Percentiles rank a stretch among this genome's conserved stretches.
Conservation (phyloP, 2,888 invertebrate genomes). For the Meandrusa payeni region DNA sequence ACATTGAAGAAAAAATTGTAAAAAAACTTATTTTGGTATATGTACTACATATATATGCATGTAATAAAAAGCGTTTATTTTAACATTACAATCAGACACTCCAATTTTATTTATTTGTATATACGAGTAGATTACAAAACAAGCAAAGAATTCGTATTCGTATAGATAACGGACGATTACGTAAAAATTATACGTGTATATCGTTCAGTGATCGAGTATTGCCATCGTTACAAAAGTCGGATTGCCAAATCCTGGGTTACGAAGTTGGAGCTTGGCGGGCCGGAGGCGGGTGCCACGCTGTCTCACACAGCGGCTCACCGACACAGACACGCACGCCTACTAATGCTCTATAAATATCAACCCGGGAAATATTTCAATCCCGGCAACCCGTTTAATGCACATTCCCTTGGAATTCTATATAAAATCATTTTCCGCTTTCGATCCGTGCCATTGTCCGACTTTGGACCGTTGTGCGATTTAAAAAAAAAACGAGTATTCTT, state of each 20-base stretch:
- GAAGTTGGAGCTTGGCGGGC: constrained; percentile 60
- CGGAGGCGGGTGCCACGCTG: constrained; percentile 76
- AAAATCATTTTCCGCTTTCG: constrained; percentile 52
- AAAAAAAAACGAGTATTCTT: too few relatives aligned
- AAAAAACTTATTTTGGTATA: too few relatives aligned
- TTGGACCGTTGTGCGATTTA: constrained; percentile 39
- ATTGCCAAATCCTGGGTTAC: constrained; percentile 67
- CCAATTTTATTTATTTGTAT: too few relatives aligned
- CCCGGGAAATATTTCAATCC: constrained; percentile 77
- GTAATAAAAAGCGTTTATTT: too few relatives aligned
- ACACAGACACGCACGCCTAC: constrained; percentile 71
- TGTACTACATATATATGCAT: too few relatives aligned
- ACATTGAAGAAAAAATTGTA: too few relatives aligned
- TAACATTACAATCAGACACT: too few relatives aligned
- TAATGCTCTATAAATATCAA: constrained; percentile 73
- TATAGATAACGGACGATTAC: constrained; percentile 28
- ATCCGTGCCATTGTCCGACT: constrained; percentile 55
- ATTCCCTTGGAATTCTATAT: constrained; percentile 63
- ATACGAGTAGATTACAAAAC: constrained; percentile 17
- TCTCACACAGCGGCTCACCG: constrained; percentile 70
- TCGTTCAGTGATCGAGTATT: constrained; percentile 36
- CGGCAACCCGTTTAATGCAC: constrained; percentile 74
- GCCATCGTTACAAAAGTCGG: constrained; percentile 43
- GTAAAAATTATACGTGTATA: constrained; percentile 29
- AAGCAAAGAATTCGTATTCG: constrained; percentile 23